Percentiles rank a stretch among this genome's conserved stretches.
Conservation (phyloP, 2,888 invertebrate species). For the Dorcus hopei region DNA sequence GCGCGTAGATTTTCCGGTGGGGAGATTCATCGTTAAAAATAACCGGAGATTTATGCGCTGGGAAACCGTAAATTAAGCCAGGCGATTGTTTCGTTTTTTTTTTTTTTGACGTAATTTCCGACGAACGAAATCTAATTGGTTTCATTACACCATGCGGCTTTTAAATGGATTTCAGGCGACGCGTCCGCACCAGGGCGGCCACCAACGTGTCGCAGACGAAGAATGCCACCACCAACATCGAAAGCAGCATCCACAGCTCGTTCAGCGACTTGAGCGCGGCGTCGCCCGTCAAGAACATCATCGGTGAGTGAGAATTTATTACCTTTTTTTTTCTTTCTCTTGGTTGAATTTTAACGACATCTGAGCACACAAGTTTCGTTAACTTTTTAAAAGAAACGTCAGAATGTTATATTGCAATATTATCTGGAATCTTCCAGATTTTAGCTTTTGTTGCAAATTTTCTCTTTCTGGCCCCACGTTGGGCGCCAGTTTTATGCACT, state of each 20-base stretch:
- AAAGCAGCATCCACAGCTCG: slow-evolving; percentile 66
- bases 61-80: too few species aligned
- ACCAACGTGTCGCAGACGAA: slow-evolving; percentile 51
- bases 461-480: too few species aligned
- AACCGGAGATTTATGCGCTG: not conserved
- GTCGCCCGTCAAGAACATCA: slow-evolving; percentile 33
- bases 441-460: too few species aligned
- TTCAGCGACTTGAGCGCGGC: slow-evolving; percentile 67
- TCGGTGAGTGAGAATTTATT: slow-evolving; percentile 9
- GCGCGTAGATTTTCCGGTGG: not conserved
- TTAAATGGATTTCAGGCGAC: slow-evolving; percentile 45
- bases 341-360: too few species aligned
- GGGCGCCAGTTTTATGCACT: too few species aligned
- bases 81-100: not conserved
- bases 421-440: too few species aligned
- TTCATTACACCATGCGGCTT: too few species aligned
- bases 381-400: too few species aligned
- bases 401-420: too few species aligned
- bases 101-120: not conserved
- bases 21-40: not conserved
- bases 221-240: slow-evolving; percentile 28
- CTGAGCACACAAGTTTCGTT: too few species aligned
- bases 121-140: not conserved
- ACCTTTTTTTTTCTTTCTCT: not conserved
- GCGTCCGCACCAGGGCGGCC: slow-evolving; percentile 53